Evolutionary conservation across 2,888 invertebrate genomes (phyloP).

Genomic region (Anagyrus pseudococci): DNA sequence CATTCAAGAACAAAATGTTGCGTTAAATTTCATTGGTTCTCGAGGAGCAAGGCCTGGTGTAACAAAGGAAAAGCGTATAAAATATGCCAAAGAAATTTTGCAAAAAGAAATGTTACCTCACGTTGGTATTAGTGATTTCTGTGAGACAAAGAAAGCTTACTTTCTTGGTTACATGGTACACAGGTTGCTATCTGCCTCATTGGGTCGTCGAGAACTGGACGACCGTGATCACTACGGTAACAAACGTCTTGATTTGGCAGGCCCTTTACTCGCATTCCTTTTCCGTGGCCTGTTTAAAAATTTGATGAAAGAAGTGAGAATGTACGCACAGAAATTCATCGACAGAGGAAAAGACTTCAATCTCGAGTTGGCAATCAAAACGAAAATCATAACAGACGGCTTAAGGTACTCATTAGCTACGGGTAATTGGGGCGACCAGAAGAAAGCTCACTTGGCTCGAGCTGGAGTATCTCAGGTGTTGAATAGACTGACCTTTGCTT

Average conservation of each 20-base stretch:
- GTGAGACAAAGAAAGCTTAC: constrained; percentile 99
- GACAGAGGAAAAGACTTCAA: constrained; percentile 99
- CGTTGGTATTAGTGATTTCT: constrained; percentile 98
- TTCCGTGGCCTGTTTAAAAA: constrained; percentile 97
- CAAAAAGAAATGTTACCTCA: constrained; percentile 99
- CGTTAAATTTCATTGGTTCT: constrained; percentile 97
- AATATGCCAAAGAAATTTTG: constrained; percentile 98
- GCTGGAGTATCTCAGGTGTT: constrained; percentile 97
- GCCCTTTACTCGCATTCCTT: constrained; percentile 94
- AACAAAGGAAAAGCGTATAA: constrained; percentile 97
- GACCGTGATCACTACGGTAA: constrained; percentile 99
- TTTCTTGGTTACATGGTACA: constrained; percentile 99
- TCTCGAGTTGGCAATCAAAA: constrained; percentile 94
- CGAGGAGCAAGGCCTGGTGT: constrained; percentile 98
- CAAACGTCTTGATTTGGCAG: constrained; percentile 96
- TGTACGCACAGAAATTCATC: constrained; percentile 99
- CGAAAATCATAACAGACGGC: constrained; percentile 97
- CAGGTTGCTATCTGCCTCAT: constrained; percentile 88
- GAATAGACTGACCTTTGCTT: constrained; percentile 97
- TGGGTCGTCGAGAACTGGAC: constrained; percentile 96
- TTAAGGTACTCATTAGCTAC: constrained; percentile 97
- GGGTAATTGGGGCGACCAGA: constrained; percentile 99
- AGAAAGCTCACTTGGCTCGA: constrained; percentile 98
- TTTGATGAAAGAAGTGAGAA: constrained; percentile 94
- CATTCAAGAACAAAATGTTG: constrained; percentile 98